Evolutionary conservation across 2,113 vertebrate genomes (phyloP), one percentile per base, ranked within the genome.

Genomic region (Ailurus styani): DNA sequence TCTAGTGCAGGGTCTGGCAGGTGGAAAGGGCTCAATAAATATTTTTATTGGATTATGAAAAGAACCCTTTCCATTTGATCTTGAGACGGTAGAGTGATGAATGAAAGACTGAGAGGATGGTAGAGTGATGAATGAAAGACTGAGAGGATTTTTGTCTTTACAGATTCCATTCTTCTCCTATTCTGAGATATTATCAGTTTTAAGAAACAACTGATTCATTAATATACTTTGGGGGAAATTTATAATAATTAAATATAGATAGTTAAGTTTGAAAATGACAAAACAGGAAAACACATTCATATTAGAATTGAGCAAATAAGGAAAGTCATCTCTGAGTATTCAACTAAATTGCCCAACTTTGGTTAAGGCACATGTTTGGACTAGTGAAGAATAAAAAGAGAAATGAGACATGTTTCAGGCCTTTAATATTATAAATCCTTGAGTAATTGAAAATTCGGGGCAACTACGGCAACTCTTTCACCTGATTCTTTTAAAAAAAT

Each of bases 401-500:
- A 79, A 93, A 25, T 29, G 55, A 84, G 27, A 83, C n/a, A 78
- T 66, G n/a, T 40, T 93, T 25, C 13, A 34, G 23, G 2, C 1
- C 7, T 10, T 94, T 57, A 37, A 54, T 89, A 57, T 84, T 89
- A n/a, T 73, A 96, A 96, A 75, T 50, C 23, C 47, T 78, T 31
- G 40, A 94, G 31, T 86, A 96, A 94, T 42, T 93, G 20, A 93
- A 96, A 96, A 93, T 60, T 7, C 20, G 29, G 23, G 45, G 25
- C 15, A 89, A 52, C 11, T 27, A 81, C 54, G 18, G 40, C 84
- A 45, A 94, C 20, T 73, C 1, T 87, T 95, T 85, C 52, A 85
- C 57, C 50, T 85, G 23, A 31, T 54, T 96, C 13, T 91, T 72
- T 84, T 34, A 37, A 81, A 91, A 91, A 27, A 78, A 87, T 70